Conservation (phyloP, 2,797 vertebrate species). For the Tadarida brasiliensis region DNA sequence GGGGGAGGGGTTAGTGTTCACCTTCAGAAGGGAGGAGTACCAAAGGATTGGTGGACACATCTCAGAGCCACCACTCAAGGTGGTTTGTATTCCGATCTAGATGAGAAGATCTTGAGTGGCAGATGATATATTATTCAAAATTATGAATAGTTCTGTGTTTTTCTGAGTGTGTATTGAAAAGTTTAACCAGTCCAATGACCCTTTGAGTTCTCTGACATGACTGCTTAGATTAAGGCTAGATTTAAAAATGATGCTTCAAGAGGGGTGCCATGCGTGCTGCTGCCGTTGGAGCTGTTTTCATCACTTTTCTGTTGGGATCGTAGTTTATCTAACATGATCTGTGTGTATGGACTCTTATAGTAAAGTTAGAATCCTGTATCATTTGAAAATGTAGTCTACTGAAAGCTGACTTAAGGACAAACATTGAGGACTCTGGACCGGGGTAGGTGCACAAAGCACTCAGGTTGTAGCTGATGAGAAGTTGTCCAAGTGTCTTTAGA, state of each 20-base stretch:
- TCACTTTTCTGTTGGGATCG: conserved; percentile 28
- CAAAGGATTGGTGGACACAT: not conserved
- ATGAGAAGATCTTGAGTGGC: not conserved
- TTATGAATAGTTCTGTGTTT: not conserved
- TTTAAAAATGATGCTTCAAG: not conserved
- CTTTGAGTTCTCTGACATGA: not conserved
- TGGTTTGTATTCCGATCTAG: not conserved
- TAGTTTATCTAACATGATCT: conserved; percentile 27
- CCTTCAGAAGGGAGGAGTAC: not conserved
- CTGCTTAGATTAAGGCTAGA: not conserved
- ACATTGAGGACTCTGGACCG: not conserved
- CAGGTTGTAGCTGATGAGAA: not conserved
- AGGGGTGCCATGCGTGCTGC: not conserved
- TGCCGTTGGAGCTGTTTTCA: not conserved
- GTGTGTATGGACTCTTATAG: not conserved
- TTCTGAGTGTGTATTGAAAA: not conserved
- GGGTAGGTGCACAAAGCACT: not conserved
- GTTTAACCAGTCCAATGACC: not conserved
- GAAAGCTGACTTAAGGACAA: not conserved
- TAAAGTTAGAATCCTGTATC: not conserved
- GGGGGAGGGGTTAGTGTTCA: not conserved
- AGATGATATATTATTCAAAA: not conserved
- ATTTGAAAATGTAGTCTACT: not conserved
- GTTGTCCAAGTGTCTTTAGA: not conserved
- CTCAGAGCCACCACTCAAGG: not conserved